A percentile compares a stretch with the other conserved stretches of the same genome.
Conservation (phyloP, 2,113 vertebrate genomes). For the Thunnus maccoyii region DNA sequence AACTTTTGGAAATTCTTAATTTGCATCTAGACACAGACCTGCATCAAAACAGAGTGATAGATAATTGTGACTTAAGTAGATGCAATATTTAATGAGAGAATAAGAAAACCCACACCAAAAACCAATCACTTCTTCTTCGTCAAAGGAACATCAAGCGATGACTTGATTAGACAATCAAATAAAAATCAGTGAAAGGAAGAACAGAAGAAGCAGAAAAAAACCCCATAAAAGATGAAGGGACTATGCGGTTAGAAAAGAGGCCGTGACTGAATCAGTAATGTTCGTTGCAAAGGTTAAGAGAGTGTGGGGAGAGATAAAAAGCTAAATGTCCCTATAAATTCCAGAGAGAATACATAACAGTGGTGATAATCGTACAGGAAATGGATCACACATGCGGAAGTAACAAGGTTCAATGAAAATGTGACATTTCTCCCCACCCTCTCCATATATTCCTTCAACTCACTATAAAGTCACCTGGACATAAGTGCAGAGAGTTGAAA, state of each 20-base stretch:
- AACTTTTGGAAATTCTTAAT: background rate
- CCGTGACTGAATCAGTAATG: background rate
- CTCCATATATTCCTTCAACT: conserved; percentile 10
- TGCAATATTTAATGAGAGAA: no score
- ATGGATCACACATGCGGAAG: background rate
- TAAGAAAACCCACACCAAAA: background rate
- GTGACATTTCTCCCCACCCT: conserved; percentile 30
- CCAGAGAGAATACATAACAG: background rate
- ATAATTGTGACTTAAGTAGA: background rate
- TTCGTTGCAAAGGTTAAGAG: conserved; percentile 31
- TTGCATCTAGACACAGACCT: background rate
- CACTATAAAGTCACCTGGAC: conserved; percentile 18
- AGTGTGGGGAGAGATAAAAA: conserved; percentile 6
- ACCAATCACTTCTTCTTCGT: background rate
- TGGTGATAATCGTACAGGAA: background rate
- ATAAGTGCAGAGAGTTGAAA: conserved; percentile 31
- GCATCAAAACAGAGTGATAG: background rate
- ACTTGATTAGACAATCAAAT: background rate
- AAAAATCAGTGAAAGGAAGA: background rate
- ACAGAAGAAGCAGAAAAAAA: background rate
- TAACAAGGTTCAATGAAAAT: background rate
- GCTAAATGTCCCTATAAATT: background rate
- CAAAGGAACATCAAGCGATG: no score
- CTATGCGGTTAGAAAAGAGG: background rate
- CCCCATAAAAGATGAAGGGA: background rate